These are phyloP conservation scores for Tiphia femorata DNA, from an alignment of 2,888 invertebrate species.

Conservation along the genomic window DNA sequence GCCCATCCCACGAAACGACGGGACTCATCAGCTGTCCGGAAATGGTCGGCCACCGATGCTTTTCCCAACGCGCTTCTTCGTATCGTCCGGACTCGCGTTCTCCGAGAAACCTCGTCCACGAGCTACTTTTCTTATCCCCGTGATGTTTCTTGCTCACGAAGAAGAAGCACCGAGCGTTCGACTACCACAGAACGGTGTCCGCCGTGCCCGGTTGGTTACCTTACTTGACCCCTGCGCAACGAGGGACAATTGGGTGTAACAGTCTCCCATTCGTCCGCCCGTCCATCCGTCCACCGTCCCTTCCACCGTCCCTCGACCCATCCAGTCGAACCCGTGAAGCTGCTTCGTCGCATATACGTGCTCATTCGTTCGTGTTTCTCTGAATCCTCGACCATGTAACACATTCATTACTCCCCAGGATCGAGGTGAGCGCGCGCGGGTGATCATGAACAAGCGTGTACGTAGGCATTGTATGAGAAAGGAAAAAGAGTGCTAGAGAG, in stretches of 20 bases:
- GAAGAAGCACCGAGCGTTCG: too few relatives aligned
- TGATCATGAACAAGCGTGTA: background rate
- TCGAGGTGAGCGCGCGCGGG: background rate
- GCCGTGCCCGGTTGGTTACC: slow-evolving; percentile 61
- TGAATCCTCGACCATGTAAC: slow-evolving; percentile 55
- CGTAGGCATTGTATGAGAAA: too few relatives aligned
- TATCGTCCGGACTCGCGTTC: too few relatives aligned
- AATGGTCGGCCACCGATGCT: too few relatives aligned
- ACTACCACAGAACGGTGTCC: slow-evolving; percentile 61
- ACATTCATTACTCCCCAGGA: slow-evolving; percentile 55
- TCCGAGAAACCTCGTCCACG: background rate
- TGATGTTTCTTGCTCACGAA: too few relatives aligned
- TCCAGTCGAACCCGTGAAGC: background rate
- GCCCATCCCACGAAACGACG: too few relatives aligned
- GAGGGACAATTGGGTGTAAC: slow-evolving; percentile 70
- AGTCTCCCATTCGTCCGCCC: slow-evolving; percentile 67
- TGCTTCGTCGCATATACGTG: slow-evolving; percentile 11
- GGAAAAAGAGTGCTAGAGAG: too few relatives aligned
- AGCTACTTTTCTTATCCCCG: too few relatives aligned
- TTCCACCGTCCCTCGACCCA: slow-evolving; percentile 16
- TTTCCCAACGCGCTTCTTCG: too few relatives aligned
- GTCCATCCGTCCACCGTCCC: slow-evolving; percentile 43
- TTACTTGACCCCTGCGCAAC: slow-evolving; percentile 68
- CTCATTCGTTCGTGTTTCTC: slow-evolving; percentile 47
- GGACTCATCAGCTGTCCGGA: too few relatives aligned